Evolutionary conservation across 2,113 vertebrate genomes (phyloP).

Genomic region (Motacilla alba): DNA sequence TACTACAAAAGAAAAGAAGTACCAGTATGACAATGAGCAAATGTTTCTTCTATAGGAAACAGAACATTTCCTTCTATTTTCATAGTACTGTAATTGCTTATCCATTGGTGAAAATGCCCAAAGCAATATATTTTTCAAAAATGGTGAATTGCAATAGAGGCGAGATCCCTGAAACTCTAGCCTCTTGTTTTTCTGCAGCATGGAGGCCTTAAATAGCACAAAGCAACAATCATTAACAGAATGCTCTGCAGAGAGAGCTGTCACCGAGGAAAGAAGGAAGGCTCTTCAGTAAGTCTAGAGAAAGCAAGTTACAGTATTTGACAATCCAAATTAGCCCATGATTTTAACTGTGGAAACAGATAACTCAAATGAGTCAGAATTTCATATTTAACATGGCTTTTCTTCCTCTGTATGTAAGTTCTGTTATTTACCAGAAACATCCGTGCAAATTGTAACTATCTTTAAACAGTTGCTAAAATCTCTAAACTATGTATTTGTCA

Average conservation of each 20-base stretch:
- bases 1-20: background rate
- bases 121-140: background rate
- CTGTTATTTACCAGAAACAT: slow-evolving; percentile 34
- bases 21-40: background rate
- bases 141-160: background rate
- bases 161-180: background rate
- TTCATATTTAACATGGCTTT: background rate
- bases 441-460: background rate
- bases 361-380: background rate
- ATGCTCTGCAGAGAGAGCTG: background rate
- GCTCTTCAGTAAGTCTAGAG: background rate
- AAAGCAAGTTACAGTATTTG: background rate
- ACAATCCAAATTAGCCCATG: background rate
- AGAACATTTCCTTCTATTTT: background rate
- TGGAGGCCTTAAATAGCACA: background rate
- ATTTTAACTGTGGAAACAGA: background rate
- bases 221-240: background rate
- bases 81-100: background rate
- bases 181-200: background rate
- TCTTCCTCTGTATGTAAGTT: background rate
- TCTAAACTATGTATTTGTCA: background rate
- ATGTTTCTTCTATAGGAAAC: background rate
- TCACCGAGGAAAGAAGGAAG: background rate
- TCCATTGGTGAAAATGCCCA: background rate
- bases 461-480: slow-evolving; percentile 18